Base-by-base conservation (phyloP, 2,888 invertebrate species). In the Caenorhabditis sp. region DNA sequence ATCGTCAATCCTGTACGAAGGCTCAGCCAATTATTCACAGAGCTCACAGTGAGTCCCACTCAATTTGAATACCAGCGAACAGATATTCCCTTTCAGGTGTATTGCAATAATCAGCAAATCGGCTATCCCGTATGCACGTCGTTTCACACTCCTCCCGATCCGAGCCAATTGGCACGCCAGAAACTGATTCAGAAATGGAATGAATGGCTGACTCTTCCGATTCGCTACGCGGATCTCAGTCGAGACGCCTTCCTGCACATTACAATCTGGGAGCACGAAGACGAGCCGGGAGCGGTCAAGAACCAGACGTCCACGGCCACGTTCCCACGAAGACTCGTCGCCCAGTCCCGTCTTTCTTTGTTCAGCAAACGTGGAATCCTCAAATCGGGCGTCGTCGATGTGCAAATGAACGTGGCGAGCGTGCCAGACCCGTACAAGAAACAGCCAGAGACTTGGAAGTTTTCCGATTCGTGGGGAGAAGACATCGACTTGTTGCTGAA, bases 301-400 rank as follows among this genome's bases (percentile, higher is more conserved):
- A 27, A 48, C 2, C 17, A 30, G 15, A n/a, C 46, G 2, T 26
- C 24, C 11, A 45, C 43, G 9, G 30, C 58, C 0, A 71, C 76
- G 11, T 71, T 76, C n/a, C 50, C 65, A 9, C 48, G 78, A 32
- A 56, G 74, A 11, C 63, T 95, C 11, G 93, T 97, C 27, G 98
- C 98, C 0, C 95, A 96, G 7, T 96, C 97, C 39, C 93, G 95
- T 0, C 93, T 99, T 82, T 93, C 94, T 0, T 90, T 99, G 41
- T 99, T 99, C 90, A 95, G 96, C 48, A 97, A 97, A 90, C 93
- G 95, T 90, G 96, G 96, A 48, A 93, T 95, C 89, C 93, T 95
- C 89, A 92, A 95, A 83, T 93, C 87, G 72, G 85, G 83, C 6
- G 94, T 95, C 92, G 92, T 94, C 89, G 97, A 97, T 90, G 91